phyloP scores from a whole-genome alignment of 2,797 vertebrate genomes.

The Poliocrania exsul region DNA sequence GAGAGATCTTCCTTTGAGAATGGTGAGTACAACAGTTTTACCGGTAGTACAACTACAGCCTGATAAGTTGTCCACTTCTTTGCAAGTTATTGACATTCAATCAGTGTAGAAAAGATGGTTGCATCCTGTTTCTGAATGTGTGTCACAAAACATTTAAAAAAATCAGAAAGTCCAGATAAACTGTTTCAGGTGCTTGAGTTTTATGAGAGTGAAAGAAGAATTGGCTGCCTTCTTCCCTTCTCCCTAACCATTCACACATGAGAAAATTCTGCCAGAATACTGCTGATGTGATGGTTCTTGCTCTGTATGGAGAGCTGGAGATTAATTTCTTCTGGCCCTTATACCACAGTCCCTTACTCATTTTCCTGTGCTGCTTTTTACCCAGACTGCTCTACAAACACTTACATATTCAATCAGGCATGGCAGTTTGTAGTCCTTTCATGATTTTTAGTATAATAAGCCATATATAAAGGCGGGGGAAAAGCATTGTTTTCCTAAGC shows the following conservation, averaged over 20 bases:
- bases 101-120: not conserved
- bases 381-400: not conserved
- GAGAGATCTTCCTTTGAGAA: not conserved
- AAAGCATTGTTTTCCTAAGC: not conserved
- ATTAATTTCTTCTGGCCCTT: constrained; percentile 20
- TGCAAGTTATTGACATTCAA: not conserved
- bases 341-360: not conserved
- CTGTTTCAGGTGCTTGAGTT: not conserved
- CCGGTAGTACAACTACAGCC: not conserved
- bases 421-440: not conserved
- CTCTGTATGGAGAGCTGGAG: not conserved
- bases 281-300: not conserved
- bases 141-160: not conserved
- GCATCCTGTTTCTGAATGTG: not conserved
- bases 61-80: not conserved
- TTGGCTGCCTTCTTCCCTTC: not conserved
- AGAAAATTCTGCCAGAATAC: not conserved
- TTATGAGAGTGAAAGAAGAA: not conserved
- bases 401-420: not conserved
- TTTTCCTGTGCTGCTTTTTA: constrained; percentile 24
- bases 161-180: not conserved
- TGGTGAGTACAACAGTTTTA: not conserved
- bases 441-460: not conserved
- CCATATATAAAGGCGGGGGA: not conserved
- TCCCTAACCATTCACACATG: not conserved